These are phyloP conservation scores for human (Homo sapiens) DNA, from an alignment of 2,113 vertebrate species.

Conservation along the genomic window DNA sequence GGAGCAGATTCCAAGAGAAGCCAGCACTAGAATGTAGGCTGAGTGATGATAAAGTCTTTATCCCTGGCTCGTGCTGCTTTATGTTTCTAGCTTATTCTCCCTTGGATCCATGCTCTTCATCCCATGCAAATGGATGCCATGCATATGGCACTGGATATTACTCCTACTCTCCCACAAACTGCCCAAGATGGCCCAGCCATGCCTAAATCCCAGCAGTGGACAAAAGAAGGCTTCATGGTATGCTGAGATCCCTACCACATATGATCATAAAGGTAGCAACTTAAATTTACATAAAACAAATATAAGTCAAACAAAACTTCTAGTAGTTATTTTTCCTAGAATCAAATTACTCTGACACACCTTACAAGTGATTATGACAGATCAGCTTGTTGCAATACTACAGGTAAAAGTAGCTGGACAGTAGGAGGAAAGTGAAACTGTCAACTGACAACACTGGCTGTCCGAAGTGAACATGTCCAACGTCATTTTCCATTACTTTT, in stretches of 20 bases:
- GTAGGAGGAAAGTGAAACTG: background rate
- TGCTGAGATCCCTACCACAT: background rate
- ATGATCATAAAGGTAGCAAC: background rate
- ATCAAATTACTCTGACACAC: background rate
- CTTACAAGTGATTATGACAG: background rate
- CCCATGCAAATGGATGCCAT: background rate
- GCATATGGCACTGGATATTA: background rate
- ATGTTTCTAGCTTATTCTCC: background rate
- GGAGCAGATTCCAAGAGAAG: background rate
- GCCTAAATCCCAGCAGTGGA: background rate
- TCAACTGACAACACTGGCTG: background rate
- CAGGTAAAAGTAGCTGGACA: background rate
- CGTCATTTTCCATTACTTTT: background rate
- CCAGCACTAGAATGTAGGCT: background rate
- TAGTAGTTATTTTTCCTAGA: background rate
- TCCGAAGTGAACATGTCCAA: background rate
- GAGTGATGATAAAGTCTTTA: background rate
- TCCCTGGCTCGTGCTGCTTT: background rate
- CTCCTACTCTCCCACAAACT: background rate
- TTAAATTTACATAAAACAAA: conserved; percentile 26
- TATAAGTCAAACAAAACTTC: background rate
- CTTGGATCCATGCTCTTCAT: background rate
- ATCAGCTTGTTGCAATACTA: background rate
- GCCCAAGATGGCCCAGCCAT: background rate
- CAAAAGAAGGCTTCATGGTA: background rate